Percentiles rank a stretch among this genome's conserved stretches.
These are phyloP conservation scores for Puntigrus tetrazona DNA, from an alignment of 2,113 vertebrate species.

Conservation along the genomic window DNA sequence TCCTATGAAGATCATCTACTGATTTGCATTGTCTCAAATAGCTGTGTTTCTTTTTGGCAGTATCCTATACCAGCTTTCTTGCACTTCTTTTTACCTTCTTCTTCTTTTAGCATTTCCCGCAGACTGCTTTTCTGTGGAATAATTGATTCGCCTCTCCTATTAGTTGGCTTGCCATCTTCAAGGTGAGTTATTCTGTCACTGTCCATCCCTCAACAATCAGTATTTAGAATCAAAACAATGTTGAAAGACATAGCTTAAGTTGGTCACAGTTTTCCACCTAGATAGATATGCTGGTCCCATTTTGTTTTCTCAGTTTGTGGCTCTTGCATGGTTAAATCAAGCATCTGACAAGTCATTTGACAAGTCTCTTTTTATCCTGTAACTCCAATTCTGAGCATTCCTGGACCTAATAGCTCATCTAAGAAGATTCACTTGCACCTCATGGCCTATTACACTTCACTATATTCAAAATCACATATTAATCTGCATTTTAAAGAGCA, in stretches of 20 bases:
- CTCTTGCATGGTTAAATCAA: neutral
- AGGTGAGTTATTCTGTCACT: constrained; percentile 65
- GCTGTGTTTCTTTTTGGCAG: neutral
- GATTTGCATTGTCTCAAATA: neutral
- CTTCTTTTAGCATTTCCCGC: constrained; percentile 46
- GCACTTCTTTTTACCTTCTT: constrained; percentile 17
- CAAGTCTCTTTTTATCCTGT: neutral
- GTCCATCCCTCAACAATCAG: constrained; percentile 46
- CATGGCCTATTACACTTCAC: neutral
- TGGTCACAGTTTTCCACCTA: too few species aligned
- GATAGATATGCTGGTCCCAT: neutral
- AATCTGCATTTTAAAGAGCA: neutral
- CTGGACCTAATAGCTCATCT: neutral
- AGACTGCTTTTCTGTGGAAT: constrained; percentile 47
- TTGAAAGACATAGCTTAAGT: neutral
- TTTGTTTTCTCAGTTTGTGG: neutral
- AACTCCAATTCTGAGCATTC: neutral
- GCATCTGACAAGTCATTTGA: neutral
- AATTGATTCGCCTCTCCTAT: constrained; percentile 64
- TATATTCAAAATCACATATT: neutral
- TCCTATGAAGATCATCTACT: neutral
- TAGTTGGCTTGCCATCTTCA: constrained; percentile 42
- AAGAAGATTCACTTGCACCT: neutral
- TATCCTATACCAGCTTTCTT: neutral
- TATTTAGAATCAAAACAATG: neutral